Evolutionary conservation across 2,113 vertebrate genomes (phyloP), one percentile per base, ranked within the genome.

Genomic region (Dicrurus megarhynchus): DNA sequence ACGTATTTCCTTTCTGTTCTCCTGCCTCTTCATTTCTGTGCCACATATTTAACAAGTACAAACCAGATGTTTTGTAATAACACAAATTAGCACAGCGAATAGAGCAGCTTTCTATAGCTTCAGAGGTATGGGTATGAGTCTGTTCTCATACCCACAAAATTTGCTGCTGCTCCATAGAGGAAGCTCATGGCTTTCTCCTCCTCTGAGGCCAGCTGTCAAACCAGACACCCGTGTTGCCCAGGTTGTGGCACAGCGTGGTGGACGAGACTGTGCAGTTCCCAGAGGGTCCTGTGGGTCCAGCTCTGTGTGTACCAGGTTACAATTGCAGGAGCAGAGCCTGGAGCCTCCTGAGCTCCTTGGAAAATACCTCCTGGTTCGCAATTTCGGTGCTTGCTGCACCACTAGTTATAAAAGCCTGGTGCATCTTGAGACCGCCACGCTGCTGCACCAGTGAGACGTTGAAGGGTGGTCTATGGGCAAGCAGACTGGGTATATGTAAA

Each of bases 221-320:
- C 37, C 26, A 49, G 37, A 67, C 6, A 11, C 2, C 5, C 0
- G 0, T 8, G 1, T 5, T 39, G 33, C 10, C 13, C 27, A 15
- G 50, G 17, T 6, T 53, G 32, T 37, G 44, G 21, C 41, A 76
- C 19, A 80, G 49, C 0, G 0, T 13, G 46, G 46, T 7, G 13
- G 26, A 71, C 1, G 4, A 83, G 24, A 47, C 23, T 53, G 30
- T 28, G 37, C 55, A 76, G 35, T 8, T 44, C 2, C 56, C 26
- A 37, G 39, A 24, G 13, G 19, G 32, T 57, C 26, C 28, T 59
- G 33, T 20, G 13, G 30, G 20, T 65, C 47, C 39, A 67, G 61
- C 10, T 59, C 9, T 46, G 12, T 9, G 10, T 23, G 13, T 11
- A 32, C 20, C 26, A 46, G 7, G 33, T 55, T 39, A 39, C 8